These are phyloP conservation scores for Ciconia nigra DNA, from an alignment of 2,797 vertebrate genomes.

Conservation along the genomic window DNA sequence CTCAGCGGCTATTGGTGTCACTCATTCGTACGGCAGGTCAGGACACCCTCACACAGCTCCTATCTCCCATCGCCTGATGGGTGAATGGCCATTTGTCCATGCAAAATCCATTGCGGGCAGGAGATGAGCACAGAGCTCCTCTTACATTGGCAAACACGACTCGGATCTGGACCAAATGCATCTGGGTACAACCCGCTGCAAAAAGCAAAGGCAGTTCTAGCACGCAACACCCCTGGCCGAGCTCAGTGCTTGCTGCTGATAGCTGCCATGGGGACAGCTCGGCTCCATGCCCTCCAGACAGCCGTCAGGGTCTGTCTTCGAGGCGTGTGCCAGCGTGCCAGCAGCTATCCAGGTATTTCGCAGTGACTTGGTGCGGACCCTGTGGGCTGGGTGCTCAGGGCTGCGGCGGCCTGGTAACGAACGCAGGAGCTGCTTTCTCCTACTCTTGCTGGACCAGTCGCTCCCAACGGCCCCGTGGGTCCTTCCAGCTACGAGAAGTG, in stretches of 20 bases:
- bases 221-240: neutral
- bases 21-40: fast-evolving
- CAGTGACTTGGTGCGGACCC: neutral
- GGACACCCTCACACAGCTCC: neutral
- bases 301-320: fast-evolving
- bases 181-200: neutral
- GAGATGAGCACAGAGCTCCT: neutral
- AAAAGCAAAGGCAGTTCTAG: neutral
- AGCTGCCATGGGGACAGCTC: neutral
- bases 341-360: neutral
- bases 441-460: neutral
- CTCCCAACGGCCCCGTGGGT: neutral
- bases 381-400: neutral
- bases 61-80: neutral
- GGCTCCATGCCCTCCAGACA: neutral
- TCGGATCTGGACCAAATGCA: neutral
- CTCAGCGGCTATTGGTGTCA: neutral
- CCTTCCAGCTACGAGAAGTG: neutral
- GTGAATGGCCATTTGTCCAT: neutral
- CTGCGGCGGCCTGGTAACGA: neutral
- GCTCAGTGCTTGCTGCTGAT: neutral
- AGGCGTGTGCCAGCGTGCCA: neutral
- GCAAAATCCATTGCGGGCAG: neutral
- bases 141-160: neutral
- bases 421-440: neutral